Evolutionary conservation across 2,797 vertebrate species (phyloP), one percentile per base, ranked within the genome.

Genomic region (Esox masquinongy): DNA sequence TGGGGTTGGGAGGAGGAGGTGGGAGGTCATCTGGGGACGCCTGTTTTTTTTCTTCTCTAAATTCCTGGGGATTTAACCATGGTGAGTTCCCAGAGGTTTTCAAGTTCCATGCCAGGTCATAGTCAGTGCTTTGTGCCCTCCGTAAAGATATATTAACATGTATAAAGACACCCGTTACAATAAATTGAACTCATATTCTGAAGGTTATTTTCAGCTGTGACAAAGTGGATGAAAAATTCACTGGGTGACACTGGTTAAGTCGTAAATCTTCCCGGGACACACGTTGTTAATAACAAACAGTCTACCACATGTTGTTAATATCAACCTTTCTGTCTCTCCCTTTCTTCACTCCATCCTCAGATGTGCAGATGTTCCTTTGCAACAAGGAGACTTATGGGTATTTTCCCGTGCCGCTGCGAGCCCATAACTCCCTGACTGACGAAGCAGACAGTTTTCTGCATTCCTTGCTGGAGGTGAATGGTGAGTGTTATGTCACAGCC

Each of bases 351-450:
- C 14, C 22, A 11, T 47, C 15, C 19, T 75, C 87, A 98, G 97
- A 96, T 59, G 94, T 97, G 14, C 97, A 97, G 87, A 97, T 98
- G 97, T 97, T 95, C 26, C 80, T 97, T 4, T 96, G 95, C 70
- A 98, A 98, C 85, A 95, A 87, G 87, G 96, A 96, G 81, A 90
- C 77, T 0, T 98, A 94, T 1, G 97, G 97, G 69, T 93, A 93
- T 87, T 90, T 97, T 61, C 96, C 96, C 0, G 96, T 98, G 79
- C 97, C 97, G 0, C 88, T 98, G 76, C 92, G 96, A 0, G 82
- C 94, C 8, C 96, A 97, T 78, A 94, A 95, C 84, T 90, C 93
- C 61, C 85, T 97, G 59, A 89, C 90, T 85, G 97, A 98, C 0
- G 97, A 97, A 82, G 86, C 86, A 0, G 97, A 98, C 79, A 97